These are phyloP conservation scores for Drosophila oshimai DNA, from an alignment of 1,140 invertebrate species.

Conservation along the genomic window DNA sequence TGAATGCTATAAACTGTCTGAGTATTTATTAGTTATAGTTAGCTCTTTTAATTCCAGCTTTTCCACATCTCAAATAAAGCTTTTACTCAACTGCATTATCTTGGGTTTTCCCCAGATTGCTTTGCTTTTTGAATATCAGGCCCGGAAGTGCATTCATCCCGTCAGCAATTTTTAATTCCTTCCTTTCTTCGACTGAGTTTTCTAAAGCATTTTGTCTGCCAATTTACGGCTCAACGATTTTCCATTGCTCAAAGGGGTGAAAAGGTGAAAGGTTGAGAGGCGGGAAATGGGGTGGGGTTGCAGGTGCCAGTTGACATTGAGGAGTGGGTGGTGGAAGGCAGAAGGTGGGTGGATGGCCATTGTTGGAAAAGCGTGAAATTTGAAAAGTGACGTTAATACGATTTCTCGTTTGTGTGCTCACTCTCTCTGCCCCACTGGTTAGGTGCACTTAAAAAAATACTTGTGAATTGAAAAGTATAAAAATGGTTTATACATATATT, in stretches of 20 bases:
- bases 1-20: too few relatives aligned
- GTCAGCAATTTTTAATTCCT: slow-evolving; percentile 2
- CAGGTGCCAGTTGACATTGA: slow-evolving; percentile 14
- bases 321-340: not conserved
- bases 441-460: slow-evolving; percentile 1
- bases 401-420: slow-evolving; percentile 29
- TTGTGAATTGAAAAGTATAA: too few relatives aligned
- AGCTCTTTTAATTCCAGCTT: too few relatives aligned
- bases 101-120: not conserved
- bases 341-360: not conserved
- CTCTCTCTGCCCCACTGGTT: not conserved
- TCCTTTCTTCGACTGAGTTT: slow-evolving; percentile 2
- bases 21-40: too few relatives aligned
- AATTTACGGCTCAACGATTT: slow-evolving; percentile 50
- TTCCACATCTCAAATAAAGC: not conserved
- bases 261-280: not conserved
- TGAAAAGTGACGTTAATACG: slow-evolving; percentile 74
- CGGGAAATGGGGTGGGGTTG: not conserved
- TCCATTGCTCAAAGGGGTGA: not conserved
- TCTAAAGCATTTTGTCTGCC: slow-evolving; percentile 37
- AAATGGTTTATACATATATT: too few relatives aligned
- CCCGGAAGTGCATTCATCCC: slow-evolving; percentile 12
- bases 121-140: slow-evolving; percentile 19
- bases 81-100: slow-evolving; percentile 7
- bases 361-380: slow-evolving; percentile 60